Percentiles rank a stretch among this genome's conserved stretches.
phyloP scores from a whole-genome alignment of 2,888 invertebrate species.

The Dicroscelio sp. region DNA sequence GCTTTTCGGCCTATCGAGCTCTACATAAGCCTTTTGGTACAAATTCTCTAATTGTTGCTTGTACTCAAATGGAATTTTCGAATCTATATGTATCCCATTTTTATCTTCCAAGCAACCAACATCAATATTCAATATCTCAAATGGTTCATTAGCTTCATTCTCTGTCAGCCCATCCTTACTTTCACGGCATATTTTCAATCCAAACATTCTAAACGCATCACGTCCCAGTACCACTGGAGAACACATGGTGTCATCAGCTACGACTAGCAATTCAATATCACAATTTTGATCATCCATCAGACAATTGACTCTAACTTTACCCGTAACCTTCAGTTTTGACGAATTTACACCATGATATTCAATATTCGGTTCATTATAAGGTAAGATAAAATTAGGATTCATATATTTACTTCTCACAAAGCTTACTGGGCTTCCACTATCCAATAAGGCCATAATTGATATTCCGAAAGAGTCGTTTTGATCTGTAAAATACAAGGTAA shows the following conservation, averaged over 20 bases:
- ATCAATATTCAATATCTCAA: too few relatives aligned
- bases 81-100: not conserved
- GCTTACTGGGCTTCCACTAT: conserved; percentile 51
- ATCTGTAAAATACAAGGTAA: conserved; percentile 15
- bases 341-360: conserved; percentile 36
- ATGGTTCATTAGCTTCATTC: too few relatives aligned
- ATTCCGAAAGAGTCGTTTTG: not conserved
- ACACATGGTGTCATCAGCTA: conserved; percentile 13
- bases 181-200: too few relatives aligned
- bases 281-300: not conserved
- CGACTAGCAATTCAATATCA: conserved; percentile 6
- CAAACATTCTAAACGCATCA: conserved; percentile 32
- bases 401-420: conserved; percentile 20
- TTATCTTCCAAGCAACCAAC: too few relatives aligned
- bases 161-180: too few relatives aligned
- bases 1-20: conserved; percentile 14
- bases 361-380: not conserved
- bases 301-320: conserved; percentile 4
- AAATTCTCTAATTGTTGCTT: not conserved
- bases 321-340: conserved; percentile 11
- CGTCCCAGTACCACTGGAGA: conserved; percentile 24
- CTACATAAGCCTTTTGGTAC: not conserved
- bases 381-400: not conserved
- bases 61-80: not conserved
- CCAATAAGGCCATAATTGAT: conserved; percentile 16